A percentile compares a stretch with the other conserved stretches of the same genome.
phyloP scores from a whole-genome alignment of 2,797 vertebrate species.

The Clarias pachynema region DNA sequence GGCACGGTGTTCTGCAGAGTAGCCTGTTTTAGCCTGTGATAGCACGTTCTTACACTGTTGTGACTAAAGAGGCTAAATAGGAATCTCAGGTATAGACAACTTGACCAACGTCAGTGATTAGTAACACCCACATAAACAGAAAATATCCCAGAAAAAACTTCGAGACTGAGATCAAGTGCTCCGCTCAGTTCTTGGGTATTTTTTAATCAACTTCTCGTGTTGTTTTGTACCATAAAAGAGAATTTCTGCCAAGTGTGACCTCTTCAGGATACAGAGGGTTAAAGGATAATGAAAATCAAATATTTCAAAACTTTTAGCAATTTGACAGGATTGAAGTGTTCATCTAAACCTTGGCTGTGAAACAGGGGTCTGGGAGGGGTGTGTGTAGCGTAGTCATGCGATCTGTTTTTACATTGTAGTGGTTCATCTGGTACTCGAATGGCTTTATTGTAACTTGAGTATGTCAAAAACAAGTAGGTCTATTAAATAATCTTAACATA shows the following conservation, averaged over 20 bases:
- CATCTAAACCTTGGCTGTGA: not conserved
- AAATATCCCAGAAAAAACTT: not conserved
- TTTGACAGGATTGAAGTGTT: not conserved
- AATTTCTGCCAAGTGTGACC: not conserved
- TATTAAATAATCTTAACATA: not conserved
- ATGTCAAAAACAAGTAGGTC: not conserved
- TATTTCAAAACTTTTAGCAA: not conserved
- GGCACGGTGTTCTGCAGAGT: not conserved
- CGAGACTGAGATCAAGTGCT: not conserved
- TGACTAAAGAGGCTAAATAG: not conserved
- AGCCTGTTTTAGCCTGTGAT: not conserved
- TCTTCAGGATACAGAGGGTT: not conserved
- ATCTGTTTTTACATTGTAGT: not conserved
- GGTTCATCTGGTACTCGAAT: not conserved
- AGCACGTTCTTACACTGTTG: not conserved
- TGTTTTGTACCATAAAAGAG: not conserved
- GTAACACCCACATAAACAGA: not conserved
- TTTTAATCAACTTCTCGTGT: not conserved
- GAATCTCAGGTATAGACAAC: not conserved
- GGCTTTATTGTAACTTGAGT: not conserved
- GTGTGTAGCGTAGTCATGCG: not conserved
- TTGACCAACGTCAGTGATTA: not conserved
- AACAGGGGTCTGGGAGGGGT: not conserved
- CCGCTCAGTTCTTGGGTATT: not conserved
- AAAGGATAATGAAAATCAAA: not conserved